Base-by-base conservation (phyloP, 1,140 invertebrate species). In the Calliopsis andreniformis region DNA sequence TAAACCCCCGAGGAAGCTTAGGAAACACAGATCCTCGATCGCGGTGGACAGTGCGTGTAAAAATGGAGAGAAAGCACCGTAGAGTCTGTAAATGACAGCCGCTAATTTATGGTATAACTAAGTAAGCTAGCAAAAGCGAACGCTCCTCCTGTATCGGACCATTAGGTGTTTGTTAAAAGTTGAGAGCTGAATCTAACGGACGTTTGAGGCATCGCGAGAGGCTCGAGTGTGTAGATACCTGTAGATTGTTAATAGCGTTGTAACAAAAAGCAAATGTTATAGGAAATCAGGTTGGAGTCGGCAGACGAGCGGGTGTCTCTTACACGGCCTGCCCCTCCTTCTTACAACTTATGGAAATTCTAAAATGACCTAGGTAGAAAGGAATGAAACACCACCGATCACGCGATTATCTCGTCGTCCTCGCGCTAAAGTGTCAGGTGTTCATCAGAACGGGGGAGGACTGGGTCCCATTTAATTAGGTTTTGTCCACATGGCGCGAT, bases 91-190 rank as follows among this genome's bases (percentile, higher is more conserved):
- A 83, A 83, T 75, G 80, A 72, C 76, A 68, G 78, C 66, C 80
- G 76, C 58, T 83, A 78, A 83, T 78, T 56, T 78, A 83, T 39
- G 77, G 63, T 83, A 82, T 78, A 82, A 78, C 78, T 82, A 67
- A 49, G n/a, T 51, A 51, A 32, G 63, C 47, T 53, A 53, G 32
- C n/a, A 62, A 76, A 73, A 67, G 56, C 80, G 72, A 83, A 79
- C 55, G 71, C 76, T 83, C 76, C 80, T 83, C 70, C 80, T 72
- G 63, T 83, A 83, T 71, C 82, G 84, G 82, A 86, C 82, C 86
- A 87, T 85, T 84, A 87, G 73, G 73, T 76, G 78, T 87, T 83
- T 87, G 82, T 87, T 87, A 79, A 87, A 86, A 53, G 81, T 83
- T 86, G 73, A 78, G 78, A 84, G 71, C 66, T 83, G 69, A 82